A percentile compares a stretch with the other conserved stretches of the same genome.
Conservation (phyloP, 2,797 vertebrate genomes). For the Coendou prehensilis region DNA sequence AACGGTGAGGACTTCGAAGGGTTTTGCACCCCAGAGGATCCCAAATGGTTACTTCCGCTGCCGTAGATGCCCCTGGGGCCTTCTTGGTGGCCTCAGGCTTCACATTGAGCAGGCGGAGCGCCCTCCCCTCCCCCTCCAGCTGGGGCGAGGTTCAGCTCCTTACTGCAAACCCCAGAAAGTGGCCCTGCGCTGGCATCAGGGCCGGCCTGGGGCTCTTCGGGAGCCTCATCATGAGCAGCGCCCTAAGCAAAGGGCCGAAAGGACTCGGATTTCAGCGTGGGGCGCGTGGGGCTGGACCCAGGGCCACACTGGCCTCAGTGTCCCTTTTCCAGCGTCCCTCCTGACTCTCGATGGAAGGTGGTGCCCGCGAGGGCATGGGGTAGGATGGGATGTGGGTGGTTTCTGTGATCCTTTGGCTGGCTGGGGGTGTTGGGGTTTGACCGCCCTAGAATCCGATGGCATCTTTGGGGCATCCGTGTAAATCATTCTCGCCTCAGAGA, state of each 20-base stretch:
- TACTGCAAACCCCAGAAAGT: background rate
- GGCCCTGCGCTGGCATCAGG: background rate
- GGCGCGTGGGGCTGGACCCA: accelerated
- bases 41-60: background rate
- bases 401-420: background rate
- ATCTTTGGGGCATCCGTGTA: too few species aligned
- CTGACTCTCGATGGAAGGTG: background rate
- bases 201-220: too few species aligned
- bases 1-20: background rate
- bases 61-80: background rate
- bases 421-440: background rate
- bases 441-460: background rate
- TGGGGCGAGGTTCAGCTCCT: background rate
- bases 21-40: background rate
- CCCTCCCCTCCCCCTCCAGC: too few species aligned
- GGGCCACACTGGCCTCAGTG: background rate
- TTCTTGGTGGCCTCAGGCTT: background rate
- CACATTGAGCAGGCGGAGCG: background rate
- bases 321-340: background rate
- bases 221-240: background rate
- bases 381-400: background rate
- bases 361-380: background rate
- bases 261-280: background rate
- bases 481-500: too few species aligned
- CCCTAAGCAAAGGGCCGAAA: background rate